A percentile compares a stretch with the other conserved stretches of the same genome.
phyloP scores from a whole-genome alignment of 1,140 invertebrate genomes.

The Drosophila asahinai region DNA sequence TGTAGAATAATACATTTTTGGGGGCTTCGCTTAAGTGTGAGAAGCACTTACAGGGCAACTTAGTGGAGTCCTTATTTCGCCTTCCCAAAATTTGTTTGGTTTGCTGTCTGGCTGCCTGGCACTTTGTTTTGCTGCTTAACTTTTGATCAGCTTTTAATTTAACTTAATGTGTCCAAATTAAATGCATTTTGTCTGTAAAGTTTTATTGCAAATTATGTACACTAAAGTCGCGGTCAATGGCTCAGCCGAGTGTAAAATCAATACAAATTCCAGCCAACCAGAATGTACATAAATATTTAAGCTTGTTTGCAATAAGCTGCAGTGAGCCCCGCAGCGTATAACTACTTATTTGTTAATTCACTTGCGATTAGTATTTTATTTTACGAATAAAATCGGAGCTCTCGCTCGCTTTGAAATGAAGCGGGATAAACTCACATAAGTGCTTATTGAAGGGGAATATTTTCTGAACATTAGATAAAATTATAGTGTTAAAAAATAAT shows the following conservation, averaged over 20 bases:
- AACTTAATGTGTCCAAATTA: conserved; percentile 51
- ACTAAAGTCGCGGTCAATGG: conserved; percentile 37
- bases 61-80: conserved; percentile 46
- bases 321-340: conserved; percentile 3
- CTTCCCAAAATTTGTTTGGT: conserved; percentile 41
- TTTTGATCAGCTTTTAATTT: conserved; percentile 74
- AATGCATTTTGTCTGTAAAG: conserved; percentile 72
- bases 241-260: conserved; percentile 26
- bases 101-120: conserved; percentile 39
- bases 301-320: conserved; percentile 9
- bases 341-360: conserved; percentile 5
- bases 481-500: too few species aligned
- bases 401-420: too few species aligned
- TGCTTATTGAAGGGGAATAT: too few species aligned
- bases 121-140: conserved; percentile 65
- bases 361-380: conserved; percentile 3
- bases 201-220: conserved; percentile 48
- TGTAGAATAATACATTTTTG: conserved; percentile 43
- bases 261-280: conserved; percentile 11
- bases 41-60: conserved; percentile 53
- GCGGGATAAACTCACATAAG: too few species aligned
- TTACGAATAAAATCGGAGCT: conserved; percentile 1
- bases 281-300: conserved; percentile 22
- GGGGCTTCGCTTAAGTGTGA: conserved; percentile 27
- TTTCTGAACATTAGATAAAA: too few species aligned